A percentile compares a stretch with the other conserved stretches of the same genome.
phyloP scores from a whole-genome alignment of 2,797 vertebrate genomes.

The Myotis myotis region DNA sequence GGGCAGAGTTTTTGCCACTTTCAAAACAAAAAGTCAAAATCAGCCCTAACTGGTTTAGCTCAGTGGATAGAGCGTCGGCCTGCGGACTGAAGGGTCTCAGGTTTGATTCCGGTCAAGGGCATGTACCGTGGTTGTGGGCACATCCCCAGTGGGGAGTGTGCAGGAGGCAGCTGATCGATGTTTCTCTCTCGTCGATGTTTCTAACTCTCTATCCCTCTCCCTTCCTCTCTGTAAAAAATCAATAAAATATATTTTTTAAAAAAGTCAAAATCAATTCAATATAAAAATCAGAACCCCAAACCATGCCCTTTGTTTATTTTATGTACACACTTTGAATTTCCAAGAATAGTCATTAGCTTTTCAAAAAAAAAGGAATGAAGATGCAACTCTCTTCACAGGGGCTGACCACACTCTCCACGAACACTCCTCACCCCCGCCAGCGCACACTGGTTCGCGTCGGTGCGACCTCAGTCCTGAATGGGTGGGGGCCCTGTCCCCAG shows the following conservation, averaged over 20 bases:
- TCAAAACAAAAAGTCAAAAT: not conserved
- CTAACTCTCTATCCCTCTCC: no score
- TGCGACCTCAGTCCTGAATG: fast-evolving
- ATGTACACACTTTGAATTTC: not conserved
- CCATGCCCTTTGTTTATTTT: not conserved
- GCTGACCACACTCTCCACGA: no score
- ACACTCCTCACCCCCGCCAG: no score
- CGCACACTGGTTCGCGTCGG: no score
- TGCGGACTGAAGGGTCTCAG: no score
- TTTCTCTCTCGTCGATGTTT: no score
- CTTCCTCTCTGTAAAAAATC: no score
- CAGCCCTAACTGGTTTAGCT: not conserved
- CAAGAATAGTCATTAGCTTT: not conserved
- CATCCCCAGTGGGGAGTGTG: no score
- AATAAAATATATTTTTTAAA: not conserved
- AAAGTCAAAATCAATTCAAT: not conserved
- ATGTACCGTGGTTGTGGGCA: no score
- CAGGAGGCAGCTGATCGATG: no score
- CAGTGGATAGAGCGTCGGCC: no score
- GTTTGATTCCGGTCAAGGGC: no score
- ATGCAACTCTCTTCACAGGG: not conserved
- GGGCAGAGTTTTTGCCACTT: not conserved
- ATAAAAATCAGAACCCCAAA: not conserved
- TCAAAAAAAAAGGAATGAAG: not conserved
- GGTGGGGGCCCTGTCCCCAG: not conserved